These are phyloP conservation scores for Dendroctonus ponderosae DNA, from an alignment of 1,140 invertebrate species.

Conservation along the genomic window DNA sequence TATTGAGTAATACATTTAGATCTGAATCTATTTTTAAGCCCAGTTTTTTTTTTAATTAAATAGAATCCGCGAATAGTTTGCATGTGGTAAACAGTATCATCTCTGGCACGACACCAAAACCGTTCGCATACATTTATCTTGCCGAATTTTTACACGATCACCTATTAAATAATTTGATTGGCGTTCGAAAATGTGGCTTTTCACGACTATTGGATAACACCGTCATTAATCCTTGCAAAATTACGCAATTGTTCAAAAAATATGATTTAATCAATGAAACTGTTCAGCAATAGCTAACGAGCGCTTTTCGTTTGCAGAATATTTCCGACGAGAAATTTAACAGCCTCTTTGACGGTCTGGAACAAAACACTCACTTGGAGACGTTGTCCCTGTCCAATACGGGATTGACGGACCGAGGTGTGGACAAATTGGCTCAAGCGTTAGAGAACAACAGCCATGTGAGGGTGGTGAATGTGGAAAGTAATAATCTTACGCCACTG, in stretches of 20 bases:
- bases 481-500: conserved; percentile 88
- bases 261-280: too few relatives aligned
- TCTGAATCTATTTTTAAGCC: conserved; percentile 8
- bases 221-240: too few relatives aligned
- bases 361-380: conserved; percentile 88
- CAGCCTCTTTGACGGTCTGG: conserved; percentile 83
- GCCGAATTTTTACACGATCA: neutral
- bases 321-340: conserved; percentile 95
- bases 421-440: conserved; percentile 78
- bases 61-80: conserved; percentile 14
- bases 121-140: conserved; percentile 1
- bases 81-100: conserved; percentile 4
- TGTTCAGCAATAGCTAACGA: too few relatives aligned
- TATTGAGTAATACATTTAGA: conserved; percentile 3
- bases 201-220: too few relatives aligned
- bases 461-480: conserved; percentile 91
- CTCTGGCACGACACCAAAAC: conserved; percentile 15
- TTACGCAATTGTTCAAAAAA: too few relatives aligned
- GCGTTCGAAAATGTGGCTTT: too few relatives aligned
- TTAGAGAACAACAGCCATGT: conserved; percentile 84
- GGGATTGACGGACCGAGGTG: conserved; percentile 85
- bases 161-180: neutral
- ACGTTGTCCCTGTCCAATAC: conserved; percentile 91
- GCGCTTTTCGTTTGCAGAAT: conserved; percentile 66
- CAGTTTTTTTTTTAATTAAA: conserved; percentile 8